Evolutionary conservation across 2,888 invertebrate genomes (phyloP).

Genomic region (Dendrolimus pini): DNA sequence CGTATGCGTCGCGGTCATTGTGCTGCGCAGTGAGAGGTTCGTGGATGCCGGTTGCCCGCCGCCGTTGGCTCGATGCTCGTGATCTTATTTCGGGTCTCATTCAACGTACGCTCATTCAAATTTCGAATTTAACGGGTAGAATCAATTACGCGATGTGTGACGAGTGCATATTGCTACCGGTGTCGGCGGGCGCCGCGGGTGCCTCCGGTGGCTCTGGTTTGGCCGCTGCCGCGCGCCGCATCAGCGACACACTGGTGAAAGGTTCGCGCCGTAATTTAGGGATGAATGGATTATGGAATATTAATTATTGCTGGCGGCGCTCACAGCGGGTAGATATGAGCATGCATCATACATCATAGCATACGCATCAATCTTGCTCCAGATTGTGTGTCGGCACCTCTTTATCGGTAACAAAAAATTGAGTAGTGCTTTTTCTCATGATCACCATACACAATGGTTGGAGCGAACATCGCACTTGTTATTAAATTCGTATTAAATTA

Average conservation of each 20-base stretch:
- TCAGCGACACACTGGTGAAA: constrained; percentile 36
- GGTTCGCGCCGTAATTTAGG: constrained; percentile 38
- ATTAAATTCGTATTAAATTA: constrained; percentile 77
- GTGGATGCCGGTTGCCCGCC: constrained; percentile 18
- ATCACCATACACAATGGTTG: constrained; percentile 53
- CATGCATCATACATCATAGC: too few species aligned
- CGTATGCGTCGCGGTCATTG: constrained; percentile 65
- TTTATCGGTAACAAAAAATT: constrained; percentile 63
- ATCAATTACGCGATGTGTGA: constrained; percentile 64
- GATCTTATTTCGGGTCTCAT: constrained; percentile 64
- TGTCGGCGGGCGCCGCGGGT: constrained; percentile 17
- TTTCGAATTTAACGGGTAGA: constrained; percentile 65
- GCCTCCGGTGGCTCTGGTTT: constrained; percentile 1
- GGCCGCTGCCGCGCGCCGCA: constrained; percentile 12
- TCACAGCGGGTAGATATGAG: constrained; percentile 63
- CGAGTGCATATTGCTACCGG: constrained; percentile 60
- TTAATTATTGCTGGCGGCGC: constrained; percentile 54
- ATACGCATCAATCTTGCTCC: constrained; percentile 66
- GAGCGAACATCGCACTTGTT: constrained; percentile 62
- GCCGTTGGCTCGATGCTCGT: constrained; percentile 45
- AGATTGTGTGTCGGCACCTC: constrained; percentile 69
- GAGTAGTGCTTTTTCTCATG: constrained; percentile 64
- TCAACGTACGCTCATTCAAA: constrained; percentile 64
- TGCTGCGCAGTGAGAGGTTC: constrained; percentile 52
- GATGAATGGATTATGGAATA: constrained; percentile 67